Conservation (phyloP, 2,888 invertebrate genomes). For the Mythimna lalbum region DNA sequence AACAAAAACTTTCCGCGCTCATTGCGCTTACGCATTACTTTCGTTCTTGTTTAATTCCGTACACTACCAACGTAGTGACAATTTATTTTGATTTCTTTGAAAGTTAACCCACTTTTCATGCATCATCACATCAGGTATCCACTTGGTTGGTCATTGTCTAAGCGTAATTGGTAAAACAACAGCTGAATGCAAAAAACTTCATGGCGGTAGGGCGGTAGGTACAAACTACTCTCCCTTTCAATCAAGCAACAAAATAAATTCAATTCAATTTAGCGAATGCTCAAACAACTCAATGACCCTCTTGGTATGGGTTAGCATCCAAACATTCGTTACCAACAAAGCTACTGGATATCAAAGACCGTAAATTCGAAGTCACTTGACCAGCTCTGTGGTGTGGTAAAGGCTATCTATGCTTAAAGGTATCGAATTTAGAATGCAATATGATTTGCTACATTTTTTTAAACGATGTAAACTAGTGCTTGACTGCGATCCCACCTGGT, state of each 20-base stretch:
- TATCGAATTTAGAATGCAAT: not conserved
- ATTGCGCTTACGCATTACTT: conserved; percentile 34
- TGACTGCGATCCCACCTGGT: too few relatives aligned
- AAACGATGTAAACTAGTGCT: too few relatives aligned
- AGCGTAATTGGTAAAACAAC: conserved; percentile 27
- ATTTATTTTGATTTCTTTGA: conserved; percentile 60
- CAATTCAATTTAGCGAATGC: too few relatives aligned
- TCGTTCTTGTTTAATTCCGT: conserved; percentile 45
- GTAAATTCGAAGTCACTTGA: not conserved
- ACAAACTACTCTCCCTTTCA: conserved; percentile 11
- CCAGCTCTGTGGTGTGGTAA: too few relatives aligned
- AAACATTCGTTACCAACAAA: not conserved
- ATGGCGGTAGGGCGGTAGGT: not conserved
- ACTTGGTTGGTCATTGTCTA: conserved; percentile 44
- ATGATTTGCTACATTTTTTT: too few relatives aligned
- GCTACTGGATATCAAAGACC: not conserved
- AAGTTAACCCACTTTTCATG: conserved; percentile 62
- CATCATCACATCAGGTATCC: conserved; percentile 52
- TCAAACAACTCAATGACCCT: too few relatives aligned
- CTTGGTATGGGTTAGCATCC: too few relatives aligned
- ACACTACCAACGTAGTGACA: conserved; percentile 36
- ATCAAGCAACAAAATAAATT: too few relatives aligned
- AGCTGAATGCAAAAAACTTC: conserved; percentile 12
- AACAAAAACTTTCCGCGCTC: conserved; percentile 25
- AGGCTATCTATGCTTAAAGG: not conserved